These are phyloP conservation scores for Bambusicola thoracicus DNA, from an alignment of 2,113 vertebrate species.

Conservation along the genomic window DNA sequence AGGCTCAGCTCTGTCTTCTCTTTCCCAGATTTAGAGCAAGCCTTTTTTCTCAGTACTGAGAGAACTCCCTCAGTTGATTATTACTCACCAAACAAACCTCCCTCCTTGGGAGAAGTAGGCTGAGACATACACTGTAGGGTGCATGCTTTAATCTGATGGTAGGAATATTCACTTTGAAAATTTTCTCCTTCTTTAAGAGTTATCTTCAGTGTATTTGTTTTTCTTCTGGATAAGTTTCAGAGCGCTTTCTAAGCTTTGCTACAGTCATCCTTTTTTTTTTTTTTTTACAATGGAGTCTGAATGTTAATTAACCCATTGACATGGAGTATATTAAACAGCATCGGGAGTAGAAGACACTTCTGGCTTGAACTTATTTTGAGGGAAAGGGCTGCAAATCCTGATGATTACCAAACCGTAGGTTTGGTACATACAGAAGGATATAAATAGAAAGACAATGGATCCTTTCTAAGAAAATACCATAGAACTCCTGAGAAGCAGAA, in stretches of 20 bases:
- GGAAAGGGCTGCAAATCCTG: not conserved
- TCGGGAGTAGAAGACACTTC: not conserved
- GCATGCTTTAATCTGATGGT: not conserved
- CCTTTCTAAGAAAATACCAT: not conserved
- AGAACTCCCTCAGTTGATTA: not conserved
- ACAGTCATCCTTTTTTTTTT: not conserved
- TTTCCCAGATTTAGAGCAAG: not conserved
- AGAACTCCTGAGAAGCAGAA: rapidly evolving
- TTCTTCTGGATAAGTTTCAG: not conserved
- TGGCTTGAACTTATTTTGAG: not conserved
- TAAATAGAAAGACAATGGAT: not conserved
- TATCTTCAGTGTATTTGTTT: not conserved
- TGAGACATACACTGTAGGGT: not conserved
- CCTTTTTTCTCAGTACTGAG: not conserved
- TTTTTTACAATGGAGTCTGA: not conserved
- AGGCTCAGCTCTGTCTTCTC: not conserved
- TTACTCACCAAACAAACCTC: not conserved
- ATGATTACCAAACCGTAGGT: not conserved
- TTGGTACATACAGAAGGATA: not conserved
- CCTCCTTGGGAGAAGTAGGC: not conserved
- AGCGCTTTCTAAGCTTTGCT: not conserved
- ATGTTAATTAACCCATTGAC: not conserved
- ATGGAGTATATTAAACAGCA: not conserved
- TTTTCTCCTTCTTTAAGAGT: not conserved
- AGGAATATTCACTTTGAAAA: conserved; percentile 30